A percentile compares a stretch with the other conserved stretches of the same genome.
Evolutionary conservation across 2,113 vertebrate species (phyloP).

Genomic region (Trachemys scripta): DNA sequence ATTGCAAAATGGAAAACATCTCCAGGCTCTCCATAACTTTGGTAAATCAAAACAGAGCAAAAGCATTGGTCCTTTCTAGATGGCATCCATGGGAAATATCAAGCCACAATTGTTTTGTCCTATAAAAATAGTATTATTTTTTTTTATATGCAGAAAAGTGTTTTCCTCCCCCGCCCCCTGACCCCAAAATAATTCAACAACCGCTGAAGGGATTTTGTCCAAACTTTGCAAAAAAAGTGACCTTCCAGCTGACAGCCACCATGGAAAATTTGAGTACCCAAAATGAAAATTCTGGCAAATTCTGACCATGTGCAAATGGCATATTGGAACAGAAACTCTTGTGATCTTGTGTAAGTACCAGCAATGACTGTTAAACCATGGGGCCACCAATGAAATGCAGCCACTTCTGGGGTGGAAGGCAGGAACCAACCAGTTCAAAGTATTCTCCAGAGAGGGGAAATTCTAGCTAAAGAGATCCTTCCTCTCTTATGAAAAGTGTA

Average conservation of each 20-base stretch:
- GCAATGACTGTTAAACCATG: no score
- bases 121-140: background rate
- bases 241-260: background rate
- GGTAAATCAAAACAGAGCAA: background rate
- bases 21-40: background rate
- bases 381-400: no score
- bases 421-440: no score
- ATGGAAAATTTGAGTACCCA: background rate
- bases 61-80: background rate
- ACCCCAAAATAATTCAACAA: background rate
- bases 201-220: background rate
- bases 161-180: rapidly evolving
- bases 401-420: no score
- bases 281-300: background rate
- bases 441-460: no score
- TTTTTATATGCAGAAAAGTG: background rate
- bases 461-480: no score
- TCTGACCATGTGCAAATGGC: background rate
- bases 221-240: background rate
- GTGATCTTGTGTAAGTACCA: no score
- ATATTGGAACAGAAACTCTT: background rate
- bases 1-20: background rate
- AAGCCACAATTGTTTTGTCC: background rate
- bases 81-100: background rate
- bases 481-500: no score